Base-by-base conservation (phyloP, 2,888 invertebrate genomes). In the Apeira syringaria region DNA sequence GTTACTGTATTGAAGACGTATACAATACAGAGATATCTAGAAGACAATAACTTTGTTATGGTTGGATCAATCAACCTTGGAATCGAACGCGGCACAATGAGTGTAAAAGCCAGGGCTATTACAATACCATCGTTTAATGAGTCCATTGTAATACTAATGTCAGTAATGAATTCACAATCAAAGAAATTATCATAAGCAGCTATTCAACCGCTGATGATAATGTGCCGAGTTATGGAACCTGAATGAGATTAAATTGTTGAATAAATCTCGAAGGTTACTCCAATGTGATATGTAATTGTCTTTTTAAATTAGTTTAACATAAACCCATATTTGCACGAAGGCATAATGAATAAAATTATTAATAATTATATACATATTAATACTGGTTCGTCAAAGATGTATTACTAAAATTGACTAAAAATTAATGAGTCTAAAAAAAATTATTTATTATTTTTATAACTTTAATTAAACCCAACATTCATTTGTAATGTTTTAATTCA, bases 251-350 rank as follows among this genome's bases (percentile, higher is more conserved):
- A 51, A 44, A 36, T 25, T 38, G 43, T 61, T 15, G 4, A 69
- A 59, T 63, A 61, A 63, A 68, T 61, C 26, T 30, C 18, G 62
- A 66, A 71, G 71, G 69, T 64, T 66, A 58, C 55, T 57, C 53
- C 53, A 61, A 65, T 61, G 68, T 56, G 50, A 50, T 56, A 59
- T 44, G 34, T 45, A n/a, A n/a, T n/a, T n/a, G n/a, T n/a, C n/a
- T n/a, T n/a, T n/a, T n/a, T n/a, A n/a, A n/a, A n/a, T n/a, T n/a
- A n/a, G 54, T 56, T 56, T 50, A 51, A 50, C 51, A 54, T 50
- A 52, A 52, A 46, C 39, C 41, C 46, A 59, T 45, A 60, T 47
- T 59, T 47, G 49, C 47, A 54, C 52, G 58, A 66, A 65, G 69
- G 63, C 59, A 56, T 52, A 40, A 42, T 48, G 25, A 41, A 47